Evolutionary conservation across 2,113 vertebrate genomes (phyloP), one percentile per base, ranked within the genome.

Genomic region (Vulpes vulpes): DNA sequence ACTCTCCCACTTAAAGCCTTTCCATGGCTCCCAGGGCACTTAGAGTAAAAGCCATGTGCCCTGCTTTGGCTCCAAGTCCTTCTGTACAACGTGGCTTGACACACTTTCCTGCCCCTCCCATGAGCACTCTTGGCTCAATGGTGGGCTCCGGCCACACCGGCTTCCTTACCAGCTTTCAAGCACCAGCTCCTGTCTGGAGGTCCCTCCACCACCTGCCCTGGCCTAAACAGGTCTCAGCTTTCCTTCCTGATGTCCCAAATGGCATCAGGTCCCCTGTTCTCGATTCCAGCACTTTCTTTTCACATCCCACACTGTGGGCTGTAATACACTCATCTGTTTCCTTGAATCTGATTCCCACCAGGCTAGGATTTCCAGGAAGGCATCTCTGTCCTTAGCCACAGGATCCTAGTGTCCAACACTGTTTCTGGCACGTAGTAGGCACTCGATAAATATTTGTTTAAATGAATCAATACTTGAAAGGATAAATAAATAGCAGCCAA

Each of bases 371-470:
- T 82, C 85, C 92, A 49, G 93, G 65, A 67, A 67, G 92, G 32
- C 32, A n/a, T 60, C 60, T 93, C 59, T 76, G 59, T 30, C 35
- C 38, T 62, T 59, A 14, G 0, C 53, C 23, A 2, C 69, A 2
- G 2, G 85, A 23, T 57, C 57, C 57, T 16, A 4, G 20, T 0
- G 0, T 49, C 93, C 62, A 67, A 76, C 76, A n/a, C 90, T 0
- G 9, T 62, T 85, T 69, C 96, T 95, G 95, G 96, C 82, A 82
- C 4, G 0, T 43, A 80, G 81, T 51, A 82, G 93, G 67, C 91
- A 94, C 87, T 73, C 30, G 15, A 82, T 84, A 74, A 32, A 59
- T 95, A 88, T 80, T 91, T 87, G 96, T 95, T 78, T 89, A 96
- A 96, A 94, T 81, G 96, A 91, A 94, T 92, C 67, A 67, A 67